These are phyloP conservation scores for Lithodes maja DNA, from an alignment of 2,888 invertebrate genomes.

Conservation along the genomic window DNA sequence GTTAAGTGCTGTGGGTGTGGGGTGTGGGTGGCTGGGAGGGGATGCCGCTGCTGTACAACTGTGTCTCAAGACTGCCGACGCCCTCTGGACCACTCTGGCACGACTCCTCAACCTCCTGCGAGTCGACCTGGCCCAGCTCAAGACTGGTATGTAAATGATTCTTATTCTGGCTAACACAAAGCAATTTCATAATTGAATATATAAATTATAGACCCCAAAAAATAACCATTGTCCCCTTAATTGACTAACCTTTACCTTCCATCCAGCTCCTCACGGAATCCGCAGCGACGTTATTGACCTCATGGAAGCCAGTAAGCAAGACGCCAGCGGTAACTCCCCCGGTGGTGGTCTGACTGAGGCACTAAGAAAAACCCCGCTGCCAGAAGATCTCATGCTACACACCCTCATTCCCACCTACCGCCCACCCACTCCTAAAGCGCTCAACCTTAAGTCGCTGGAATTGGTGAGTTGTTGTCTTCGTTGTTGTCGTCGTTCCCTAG, in stretches of 20 bases:
- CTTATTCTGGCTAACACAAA: too few species aligned
- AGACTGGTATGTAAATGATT: conserved; percentile 76
- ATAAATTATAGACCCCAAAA: too few species aligned
- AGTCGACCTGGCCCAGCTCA: conserved; percentile 80
- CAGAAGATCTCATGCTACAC: conserved; percentile 85
- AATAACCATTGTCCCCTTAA: too few species aligned
- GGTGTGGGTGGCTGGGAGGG: conserved; percentile 88
- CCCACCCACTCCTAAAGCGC: conserved; percentile 38
- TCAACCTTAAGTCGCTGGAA: conserved; percentile 56
- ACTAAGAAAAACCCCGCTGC: conserved; percentile 75
- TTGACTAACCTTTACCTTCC: not conserved
- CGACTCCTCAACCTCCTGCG: conserved; percentile 87
- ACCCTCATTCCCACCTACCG: conserved; percentile 54
- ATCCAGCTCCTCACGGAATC: conserved; percentile 48
- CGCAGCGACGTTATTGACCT: conserved; percentile 44
- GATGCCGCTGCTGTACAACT: conserved; percentile 86
- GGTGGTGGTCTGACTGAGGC: conserved; percentile 30
- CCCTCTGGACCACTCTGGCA: conserved; percentile 86
- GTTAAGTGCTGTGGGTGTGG: conserved; percentile 83
- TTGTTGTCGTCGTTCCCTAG: too few species aligned
- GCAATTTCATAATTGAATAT: too few species aligned
- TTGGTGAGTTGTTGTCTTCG: too few species aligned
- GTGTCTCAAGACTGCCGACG: conserved; percentile 86
- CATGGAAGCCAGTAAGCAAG: conserved; percentile 23
- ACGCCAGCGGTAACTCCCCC: not conserved